Conservation (phyloP, 2,113 vertebrate species). For the Chauna torquata region DNA sequence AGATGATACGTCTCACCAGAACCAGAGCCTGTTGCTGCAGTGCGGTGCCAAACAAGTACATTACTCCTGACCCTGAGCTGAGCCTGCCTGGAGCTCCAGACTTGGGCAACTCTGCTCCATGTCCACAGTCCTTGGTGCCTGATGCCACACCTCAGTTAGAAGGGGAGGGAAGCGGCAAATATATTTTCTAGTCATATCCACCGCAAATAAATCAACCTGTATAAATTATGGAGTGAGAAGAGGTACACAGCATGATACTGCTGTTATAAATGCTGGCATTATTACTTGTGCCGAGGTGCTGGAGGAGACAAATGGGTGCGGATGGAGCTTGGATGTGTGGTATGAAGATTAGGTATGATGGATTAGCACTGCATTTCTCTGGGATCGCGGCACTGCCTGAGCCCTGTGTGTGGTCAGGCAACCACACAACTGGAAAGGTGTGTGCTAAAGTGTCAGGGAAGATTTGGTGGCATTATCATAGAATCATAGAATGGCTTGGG, state of each 20-base stretch:
- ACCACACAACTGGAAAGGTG: not conserved
- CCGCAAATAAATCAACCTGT: not conserved
- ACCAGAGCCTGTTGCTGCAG: not conserved
- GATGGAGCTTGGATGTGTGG: not conserved
- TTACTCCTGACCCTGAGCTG: not conserved
- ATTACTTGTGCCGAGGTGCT: not conserved
- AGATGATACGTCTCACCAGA: not conserved
- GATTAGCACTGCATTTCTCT: not conserved
- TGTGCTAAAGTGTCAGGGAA: accelerated
- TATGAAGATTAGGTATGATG: constrained; percentile 55
- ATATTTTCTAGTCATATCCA: not conserved
- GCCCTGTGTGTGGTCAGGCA: not conserved
- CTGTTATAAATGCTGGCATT: not conserved
- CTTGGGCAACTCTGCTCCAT: not conserved
- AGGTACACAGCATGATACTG: not conserved
- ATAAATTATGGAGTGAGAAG: constrained; percentile 14
- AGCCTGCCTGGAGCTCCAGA: not conserved
- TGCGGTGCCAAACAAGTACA: not conserved
- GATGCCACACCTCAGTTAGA: not conserved
- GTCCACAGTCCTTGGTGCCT: not conserved
- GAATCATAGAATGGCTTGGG: no score
- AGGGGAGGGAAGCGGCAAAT: not conserved
- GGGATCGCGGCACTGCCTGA: not conserved
- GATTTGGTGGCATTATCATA: accelerated
- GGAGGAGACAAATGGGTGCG: constrained; percentile 29